phyloP scores from a whole-genome alignment of 2,797 vertebrate species.

The Enteromius unitaeniatus region DNA sequence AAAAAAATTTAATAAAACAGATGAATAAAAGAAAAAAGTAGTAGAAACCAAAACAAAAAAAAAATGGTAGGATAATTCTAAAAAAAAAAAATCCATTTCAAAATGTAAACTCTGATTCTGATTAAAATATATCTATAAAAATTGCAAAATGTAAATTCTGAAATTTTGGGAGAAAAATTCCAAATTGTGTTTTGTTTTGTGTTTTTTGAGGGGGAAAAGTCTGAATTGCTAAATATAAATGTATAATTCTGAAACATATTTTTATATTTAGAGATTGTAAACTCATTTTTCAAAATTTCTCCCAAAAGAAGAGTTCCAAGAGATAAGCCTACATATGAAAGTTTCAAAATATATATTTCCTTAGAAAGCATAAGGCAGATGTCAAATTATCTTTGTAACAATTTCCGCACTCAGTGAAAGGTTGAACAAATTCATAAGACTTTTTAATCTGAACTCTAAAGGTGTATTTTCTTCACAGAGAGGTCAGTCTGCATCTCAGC shows the following conservation, averaged over 20 bases:
- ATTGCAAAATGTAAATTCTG: neutral
- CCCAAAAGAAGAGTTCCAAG: neutral
- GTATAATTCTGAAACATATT: neutral
- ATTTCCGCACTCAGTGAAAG: neutral
- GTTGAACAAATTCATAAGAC: neutral
- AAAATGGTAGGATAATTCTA: neutral
- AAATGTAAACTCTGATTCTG: no score
- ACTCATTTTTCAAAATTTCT: neutral
- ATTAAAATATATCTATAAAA: neutral
- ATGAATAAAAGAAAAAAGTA: no score
- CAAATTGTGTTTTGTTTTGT: no score
- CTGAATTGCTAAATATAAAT: neutral
- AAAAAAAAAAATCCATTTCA: no score
- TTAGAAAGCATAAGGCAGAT: neutral
- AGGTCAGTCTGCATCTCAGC: conserved; percentile 69
- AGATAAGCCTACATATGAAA: neutral
- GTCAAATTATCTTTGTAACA: no score
- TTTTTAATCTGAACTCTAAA: neutral
- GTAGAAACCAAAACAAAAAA: neutral
- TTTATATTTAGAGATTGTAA: neutral
- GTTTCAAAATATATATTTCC: neutral
- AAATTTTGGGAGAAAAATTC: no score
- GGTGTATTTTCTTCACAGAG: conserved; percentile 72
- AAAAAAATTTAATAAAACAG: no score
- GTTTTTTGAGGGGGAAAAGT: neutral